Conservation (phyloP, 2,113 vertebrate genomes). For the Seriola rivoliana region DNA sequence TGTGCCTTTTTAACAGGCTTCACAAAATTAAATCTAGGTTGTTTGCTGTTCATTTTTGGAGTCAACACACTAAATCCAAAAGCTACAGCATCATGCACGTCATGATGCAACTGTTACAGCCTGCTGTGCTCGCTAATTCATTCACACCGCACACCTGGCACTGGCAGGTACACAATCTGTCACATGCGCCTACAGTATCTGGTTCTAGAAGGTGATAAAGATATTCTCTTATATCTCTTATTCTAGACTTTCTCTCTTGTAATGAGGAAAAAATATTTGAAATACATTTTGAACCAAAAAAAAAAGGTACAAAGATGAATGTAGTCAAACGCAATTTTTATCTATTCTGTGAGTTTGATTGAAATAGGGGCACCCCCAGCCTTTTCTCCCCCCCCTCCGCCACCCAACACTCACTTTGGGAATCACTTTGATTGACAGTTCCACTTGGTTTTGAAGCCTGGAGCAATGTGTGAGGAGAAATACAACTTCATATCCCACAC, state of each 20-base stretch:
- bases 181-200: not conserved
- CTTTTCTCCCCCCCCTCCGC: not conserved
- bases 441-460: not conserved
- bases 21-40: not conserved
- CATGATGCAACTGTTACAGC: not conserved
- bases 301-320: not conserved
- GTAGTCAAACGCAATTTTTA: not conserved
- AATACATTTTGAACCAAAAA: too few species aligned
- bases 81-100: not conserved
- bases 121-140: not conserved
- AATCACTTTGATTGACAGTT: constrained; percentile 41
- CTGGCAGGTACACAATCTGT: not conserved
- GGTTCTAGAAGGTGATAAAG: not conserved
- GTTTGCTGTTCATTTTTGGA: not conserved
- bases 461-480: not conserved
- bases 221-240: not conserved
- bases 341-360: not conserved
- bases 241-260: not conserved
- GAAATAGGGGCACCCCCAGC: not conserved
- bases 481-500: not conserved
- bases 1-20: too few species aligned
- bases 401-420: not conserved
- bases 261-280: not conserved
- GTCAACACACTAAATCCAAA: too few species aligned
- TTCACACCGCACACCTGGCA: not conserved